These are phyloP conservation scores for Zaprionus africanus DNA, from an alignment of 1,140 invertebrate genomes.

Conservation along the genomic window DNA sequence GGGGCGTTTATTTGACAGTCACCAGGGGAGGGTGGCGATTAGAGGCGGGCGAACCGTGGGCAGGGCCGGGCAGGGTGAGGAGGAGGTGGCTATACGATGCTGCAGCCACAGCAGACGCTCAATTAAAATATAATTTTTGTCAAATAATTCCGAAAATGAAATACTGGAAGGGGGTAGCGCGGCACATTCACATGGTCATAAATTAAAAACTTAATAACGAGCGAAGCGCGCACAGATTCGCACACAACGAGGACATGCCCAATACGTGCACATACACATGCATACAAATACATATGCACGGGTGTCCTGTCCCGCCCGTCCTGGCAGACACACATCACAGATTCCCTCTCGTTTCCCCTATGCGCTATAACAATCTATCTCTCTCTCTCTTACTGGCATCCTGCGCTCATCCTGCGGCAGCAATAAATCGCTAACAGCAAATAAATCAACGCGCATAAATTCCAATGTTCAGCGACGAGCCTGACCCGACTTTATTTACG, in stretches of 20 bases:
- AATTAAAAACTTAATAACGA: constrained; percentile 84
- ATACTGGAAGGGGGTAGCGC: constrained; percentile 41
- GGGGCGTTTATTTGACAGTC: constrained; percentile 60
- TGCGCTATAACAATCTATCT: constrained; percentile 11
- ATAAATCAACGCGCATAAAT: constrained; percentile 84
- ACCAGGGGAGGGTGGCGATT: constrained; percentile 28
- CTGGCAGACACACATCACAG: constrained; percentile 57
- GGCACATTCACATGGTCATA: constrained; percentile 76
- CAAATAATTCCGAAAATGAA: constrained; percentile 49
- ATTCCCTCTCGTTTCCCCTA: constrained; percentile 24
- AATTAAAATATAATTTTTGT: constrained; percentile 83
- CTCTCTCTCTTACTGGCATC: constrained; percentile 8
- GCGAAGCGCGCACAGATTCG: constrained; percentile 31
- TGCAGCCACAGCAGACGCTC: constrained; percentile 44
- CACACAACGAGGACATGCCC: constrained; percentile 74
- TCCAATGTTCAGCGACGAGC: constrained; percentile 79
- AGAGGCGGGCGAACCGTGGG: constrained; percentile 14
- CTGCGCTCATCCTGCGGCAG: constrained; percentile 75
- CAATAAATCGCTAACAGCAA: constrained; percentile 84
- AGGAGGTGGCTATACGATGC: background rate
- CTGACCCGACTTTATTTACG: constrained; percentile 81
- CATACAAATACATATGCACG: constrained; percentile 16
- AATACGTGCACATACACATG: constrained; percentile 55
- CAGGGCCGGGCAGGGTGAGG: constrained; percentile 23
- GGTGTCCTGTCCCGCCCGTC: constrained; percentile 5